phyloP scores from a whole-genome alignment of 2,888 invertebrate species.

The Phrixothrix hirtus region DNA sequence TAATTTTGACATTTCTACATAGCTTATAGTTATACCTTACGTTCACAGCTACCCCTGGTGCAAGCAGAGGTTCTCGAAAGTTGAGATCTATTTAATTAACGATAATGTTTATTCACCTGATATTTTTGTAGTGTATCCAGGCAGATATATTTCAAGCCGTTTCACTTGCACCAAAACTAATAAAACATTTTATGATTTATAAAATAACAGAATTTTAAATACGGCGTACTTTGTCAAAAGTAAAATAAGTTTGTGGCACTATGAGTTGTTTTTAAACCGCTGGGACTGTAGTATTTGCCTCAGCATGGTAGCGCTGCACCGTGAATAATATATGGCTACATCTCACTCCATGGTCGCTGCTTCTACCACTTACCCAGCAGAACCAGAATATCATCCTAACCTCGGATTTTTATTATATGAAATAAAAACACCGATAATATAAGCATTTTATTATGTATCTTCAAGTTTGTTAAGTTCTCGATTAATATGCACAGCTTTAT shows the following conservation, averaged over 20 bases:
- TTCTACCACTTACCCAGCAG: conserved; percentile 29
- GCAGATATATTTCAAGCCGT: no score
- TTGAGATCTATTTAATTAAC: no score
- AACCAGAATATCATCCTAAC: conserved; percentile 32
- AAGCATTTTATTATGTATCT: conserved; percentile 24
- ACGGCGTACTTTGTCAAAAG: no score
- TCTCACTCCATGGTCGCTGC: conserved; percentile 39
- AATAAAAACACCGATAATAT: conserved; percentile 31
- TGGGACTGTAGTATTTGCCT: conserved; percentile 31
- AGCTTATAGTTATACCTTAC: conserved; percentile 43
- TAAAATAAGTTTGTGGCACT: no score
- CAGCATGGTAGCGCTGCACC: conserved; percentile 43
- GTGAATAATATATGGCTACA: conserved; percentile 43
- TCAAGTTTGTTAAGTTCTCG: conserved; percentile 17
- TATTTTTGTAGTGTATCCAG: no score
- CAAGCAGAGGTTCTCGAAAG: conserved; percentile 40
- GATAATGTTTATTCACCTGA: no score
- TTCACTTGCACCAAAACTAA: no score
- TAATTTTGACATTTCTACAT: conserved; percentile 49
- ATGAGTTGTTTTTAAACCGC: conserved; percentile 38
- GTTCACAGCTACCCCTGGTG: conserved; percentile 44
- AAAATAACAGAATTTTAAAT: no score
- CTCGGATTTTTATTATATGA: conserved; percentile 34
- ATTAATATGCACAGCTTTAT: conserved; percentile 7
- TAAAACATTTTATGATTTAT: no score